phyloP scores from a whole-genome alignment of 2,113 vertebrate genomes.

The Apus apus region DNA sequence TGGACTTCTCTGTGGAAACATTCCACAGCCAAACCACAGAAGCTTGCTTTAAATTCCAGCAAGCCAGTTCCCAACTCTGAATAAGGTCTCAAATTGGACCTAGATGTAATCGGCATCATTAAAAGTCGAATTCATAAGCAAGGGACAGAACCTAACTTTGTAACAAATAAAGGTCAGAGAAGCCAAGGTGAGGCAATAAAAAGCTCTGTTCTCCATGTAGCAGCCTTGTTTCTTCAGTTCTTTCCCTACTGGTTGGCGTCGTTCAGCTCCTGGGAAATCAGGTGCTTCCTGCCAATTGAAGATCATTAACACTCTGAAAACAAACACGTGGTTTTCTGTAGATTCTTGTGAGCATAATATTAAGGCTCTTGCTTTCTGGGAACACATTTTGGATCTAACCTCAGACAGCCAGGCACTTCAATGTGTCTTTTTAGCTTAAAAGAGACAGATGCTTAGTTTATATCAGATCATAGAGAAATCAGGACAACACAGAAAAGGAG shows the following conservation, averaged over 20 bases:
- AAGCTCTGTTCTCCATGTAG: neutral
- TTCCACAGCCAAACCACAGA: neutral
- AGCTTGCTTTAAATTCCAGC: neutral
- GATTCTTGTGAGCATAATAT: neutral
- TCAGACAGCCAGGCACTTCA: neutral
- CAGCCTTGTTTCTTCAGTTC: neutral
- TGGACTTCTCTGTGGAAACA: neutral
- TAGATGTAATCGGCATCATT: neutral
- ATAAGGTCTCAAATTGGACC: neutral
- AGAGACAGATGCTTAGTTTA: neutral
- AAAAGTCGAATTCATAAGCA: neutral
- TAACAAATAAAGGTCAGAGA: neutral
- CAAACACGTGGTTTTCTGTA: neutral
- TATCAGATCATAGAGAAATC: neutral
- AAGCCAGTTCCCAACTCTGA: neutral
- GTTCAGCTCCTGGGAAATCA: slow-evolving; percentile 12
- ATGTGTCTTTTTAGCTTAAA: neutral
- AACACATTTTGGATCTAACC: neutral
- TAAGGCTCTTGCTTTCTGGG: neutral
- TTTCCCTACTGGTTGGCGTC: neutral
- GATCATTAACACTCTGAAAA: slow-evolving; percentile 35
- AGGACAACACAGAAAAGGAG: neutral
- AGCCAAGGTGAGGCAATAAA: neutral
- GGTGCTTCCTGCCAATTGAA: slow-evolving; percentile 1
- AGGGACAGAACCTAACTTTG: neutral